Evolutionary conservation across 2,113 vertebrate genomes (phyloP).

Genomic region (Otolemur garnettii): DNA sequence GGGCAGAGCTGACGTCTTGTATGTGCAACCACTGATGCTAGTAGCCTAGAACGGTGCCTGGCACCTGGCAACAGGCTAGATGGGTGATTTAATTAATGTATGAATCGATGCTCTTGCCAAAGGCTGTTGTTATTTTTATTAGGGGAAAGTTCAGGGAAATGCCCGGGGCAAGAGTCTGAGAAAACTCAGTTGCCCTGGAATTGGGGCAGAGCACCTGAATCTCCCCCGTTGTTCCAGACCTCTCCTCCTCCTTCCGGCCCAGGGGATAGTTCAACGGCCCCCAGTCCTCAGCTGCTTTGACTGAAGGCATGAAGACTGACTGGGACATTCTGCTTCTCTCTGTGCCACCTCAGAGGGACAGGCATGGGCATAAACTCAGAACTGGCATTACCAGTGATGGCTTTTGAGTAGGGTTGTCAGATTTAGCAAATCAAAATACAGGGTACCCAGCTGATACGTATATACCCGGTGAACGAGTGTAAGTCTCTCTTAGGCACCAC

Average conservation of each 20-base stretch:
- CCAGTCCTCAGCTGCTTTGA: not conserved
- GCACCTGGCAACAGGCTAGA: not conserved
- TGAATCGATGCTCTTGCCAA: not conserved
- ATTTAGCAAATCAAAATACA: not conserved
- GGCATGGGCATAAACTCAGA: not conserved
- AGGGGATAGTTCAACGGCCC: not conserved
- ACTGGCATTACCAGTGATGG: not conserved
- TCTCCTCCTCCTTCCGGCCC: not conserved
- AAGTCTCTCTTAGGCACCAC: not conserved
- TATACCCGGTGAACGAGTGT: not conserved
- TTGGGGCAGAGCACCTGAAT: fast-evolving
- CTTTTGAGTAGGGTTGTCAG: not conserved
- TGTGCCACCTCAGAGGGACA: not conserved
- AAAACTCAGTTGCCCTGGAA: not conserved
- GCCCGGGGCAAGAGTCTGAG: not conserved
- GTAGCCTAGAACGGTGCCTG: not conserved
- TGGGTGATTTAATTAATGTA: not conserved
- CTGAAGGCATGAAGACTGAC: not conserved
- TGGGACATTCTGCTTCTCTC: not conserved
- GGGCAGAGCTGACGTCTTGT: not conserved
- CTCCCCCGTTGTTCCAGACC: not conserved
- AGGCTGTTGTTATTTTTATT: not conserved
- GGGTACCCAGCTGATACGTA: not conserved
- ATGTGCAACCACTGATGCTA: not conserved
- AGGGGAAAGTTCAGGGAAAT: not conserved